Percentiles rank a stretch among this genome's conserved stretches.
Conservation (phyloP, 2,888 invertebrate species). For the Phymatocera aterrima region DNA sequence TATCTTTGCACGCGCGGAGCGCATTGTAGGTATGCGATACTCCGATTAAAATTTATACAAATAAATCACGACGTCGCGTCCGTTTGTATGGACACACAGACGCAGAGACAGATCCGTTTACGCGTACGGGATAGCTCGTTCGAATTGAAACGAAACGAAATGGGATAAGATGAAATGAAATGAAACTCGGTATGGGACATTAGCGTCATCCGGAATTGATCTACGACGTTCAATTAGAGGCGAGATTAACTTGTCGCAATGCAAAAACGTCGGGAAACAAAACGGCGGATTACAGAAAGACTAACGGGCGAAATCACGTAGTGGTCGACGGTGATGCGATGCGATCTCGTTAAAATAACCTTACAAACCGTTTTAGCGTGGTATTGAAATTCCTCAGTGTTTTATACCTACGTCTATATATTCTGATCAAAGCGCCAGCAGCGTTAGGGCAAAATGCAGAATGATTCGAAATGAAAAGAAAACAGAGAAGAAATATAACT, state of each 20-base stretch:
- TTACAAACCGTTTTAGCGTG: conserved; percentile 1
- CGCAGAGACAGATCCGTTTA: background rate
- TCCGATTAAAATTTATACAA: background rate
- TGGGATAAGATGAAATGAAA: too few species aligned
- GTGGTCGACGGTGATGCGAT: too few species aligned
- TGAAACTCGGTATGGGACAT: conserved; percentile 23
- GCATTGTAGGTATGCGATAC: background rate
- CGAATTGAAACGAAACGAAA: too few species aligned
- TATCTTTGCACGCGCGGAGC: too few species aligned
- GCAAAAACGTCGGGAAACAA: background rate
- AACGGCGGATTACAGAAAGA: background rate
- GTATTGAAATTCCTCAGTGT: background rate
- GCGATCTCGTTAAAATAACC: conserved; percentile 30
- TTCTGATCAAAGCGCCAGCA: too few species aligned
- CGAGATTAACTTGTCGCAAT: conserved; percentile 31
- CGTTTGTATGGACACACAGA: too few species aligned
- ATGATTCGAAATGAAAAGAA: too few species aligned
- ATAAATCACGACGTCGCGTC: background rate
- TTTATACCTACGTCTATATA: background rate
- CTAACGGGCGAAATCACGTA: background rate
- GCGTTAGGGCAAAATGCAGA: too few species aligned
- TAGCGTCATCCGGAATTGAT: conserved; percentile 38
- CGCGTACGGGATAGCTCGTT: too few species aligned
- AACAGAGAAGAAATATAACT: too few species aligned
- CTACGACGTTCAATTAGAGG: conserved; percentile 31